Conservation (phyloP, 1,140 invertebrate genomes). For the Bombus pyrosoma region DNA sequence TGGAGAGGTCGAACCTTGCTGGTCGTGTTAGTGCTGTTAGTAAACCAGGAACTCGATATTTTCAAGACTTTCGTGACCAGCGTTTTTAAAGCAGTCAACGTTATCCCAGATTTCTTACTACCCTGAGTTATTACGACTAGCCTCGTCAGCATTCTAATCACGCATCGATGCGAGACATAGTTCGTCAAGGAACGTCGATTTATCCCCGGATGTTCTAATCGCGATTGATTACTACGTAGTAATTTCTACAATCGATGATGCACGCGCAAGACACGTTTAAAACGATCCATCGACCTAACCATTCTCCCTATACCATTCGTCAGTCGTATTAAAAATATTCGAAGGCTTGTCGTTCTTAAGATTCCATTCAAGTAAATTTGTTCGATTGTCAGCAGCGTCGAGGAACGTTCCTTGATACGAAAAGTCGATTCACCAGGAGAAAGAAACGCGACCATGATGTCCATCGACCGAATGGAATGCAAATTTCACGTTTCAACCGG, state of each 20-base stretch:
- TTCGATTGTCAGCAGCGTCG: too few relatives aligned
- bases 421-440: neutral
- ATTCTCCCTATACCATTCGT: neutral
- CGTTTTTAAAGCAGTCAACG: neutral
- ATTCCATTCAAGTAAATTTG: neutral
- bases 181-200: neutral
- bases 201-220: neutral
- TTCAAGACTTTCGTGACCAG: neutral
- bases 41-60: neutral
- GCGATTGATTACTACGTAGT: neutral
- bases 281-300: neutral
- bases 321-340: neutral
- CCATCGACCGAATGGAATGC: neutral
- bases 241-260: neutral
- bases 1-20: neutral
- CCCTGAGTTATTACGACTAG: neutral
- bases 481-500: slow-evolving; percentile 16
- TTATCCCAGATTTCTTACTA: neutral
- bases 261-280: too few relatives aligned
- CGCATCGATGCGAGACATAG: neutral
- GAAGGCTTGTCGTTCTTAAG: neutral
- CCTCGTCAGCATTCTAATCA: slow-evolving; percentile 1
- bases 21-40: too few relatives aligned
- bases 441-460: neutral
- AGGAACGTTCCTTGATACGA: neutral